Evolutionary conservation across 2,113 vertebrate genomes (phyloP), one percentile per base, ranked within the genome.

Genomic region (Fulica atra): DNA sequence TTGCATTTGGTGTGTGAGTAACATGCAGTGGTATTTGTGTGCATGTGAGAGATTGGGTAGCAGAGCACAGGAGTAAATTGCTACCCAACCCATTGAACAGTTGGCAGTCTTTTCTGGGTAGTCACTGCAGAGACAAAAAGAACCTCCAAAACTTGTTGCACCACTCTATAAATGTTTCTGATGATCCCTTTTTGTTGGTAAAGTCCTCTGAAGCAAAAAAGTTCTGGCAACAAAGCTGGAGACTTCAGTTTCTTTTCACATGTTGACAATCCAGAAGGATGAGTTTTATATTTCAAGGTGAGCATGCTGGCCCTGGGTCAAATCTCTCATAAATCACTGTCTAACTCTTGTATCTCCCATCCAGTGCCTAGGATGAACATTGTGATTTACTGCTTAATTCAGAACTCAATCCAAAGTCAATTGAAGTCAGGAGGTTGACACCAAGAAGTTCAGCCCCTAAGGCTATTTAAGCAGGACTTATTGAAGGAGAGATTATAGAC

Each of bases 371-470:
- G 83, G 95, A 95, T 93, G 71, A 91, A 50, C 63, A 36, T 15
- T 36, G 54, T 96, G 93, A 96, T 96, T 94, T 94, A 93, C 95
- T 72, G 77, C 91, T 96, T 94, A 91, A 77, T 94, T 95, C 92
- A 85, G 50, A 91, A 60, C 66, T 70, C 1, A 0, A 7, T 93
- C 73, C 73, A 80, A 96, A 95, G 88, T 76, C 96, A 92, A 89
- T 91, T 95, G 95, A 85, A 96, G 93, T 93, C 95, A 91, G 74
- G 50, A 51, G 61, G 70, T 31, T 91, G 93, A 46, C 44, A 54
- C 17, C 44, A 71, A 92, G 36, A 84, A 83, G 40, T 86, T 88
- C 87, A 92, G 31, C 33, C 94, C 95, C 81, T 85, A 42, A 63
- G 86, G 96, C 92, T 91, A 26, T 94, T 93, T 46, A 79, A 63